phyloP scores from a whole-genome alignment of 1,140 invertebrate species.

The Sycobia sp. region DNA sequence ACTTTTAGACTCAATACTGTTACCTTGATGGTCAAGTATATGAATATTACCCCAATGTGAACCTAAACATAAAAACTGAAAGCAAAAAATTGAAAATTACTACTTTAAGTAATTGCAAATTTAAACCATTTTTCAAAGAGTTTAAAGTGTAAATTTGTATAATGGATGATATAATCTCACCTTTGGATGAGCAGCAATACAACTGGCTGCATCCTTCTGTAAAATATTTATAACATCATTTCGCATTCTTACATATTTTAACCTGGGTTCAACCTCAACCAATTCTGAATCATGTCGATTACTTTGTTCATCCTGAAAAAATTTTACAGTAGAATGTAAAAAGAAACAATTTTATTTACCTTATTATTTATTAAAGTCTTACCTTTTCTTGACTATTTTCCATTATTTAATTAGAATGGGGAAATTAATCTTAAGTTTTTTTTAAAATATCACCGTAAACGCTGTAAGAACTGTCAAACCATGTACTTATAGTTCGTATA shows the following conservation, averaged over 20 bases:
- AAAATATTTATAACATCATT: slow-evolving; percentile 89
- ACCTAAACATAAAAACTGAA: slow-evolving; percentile 88
- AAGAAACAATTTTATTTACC: not conserved
- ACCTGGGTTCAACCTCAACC: slow-evolving; percentile 84
- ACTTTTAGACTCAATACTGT: slow-evolving; percentile 72
- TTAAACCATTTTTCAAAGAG: slow-evolving; percentile 2
- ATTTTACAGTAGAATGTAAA: not conserved
- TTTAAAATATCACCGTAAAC: not conserved
- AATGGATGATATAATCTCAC: slow-evolving; percentile 59
- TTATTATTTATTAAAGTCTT: not conserved
- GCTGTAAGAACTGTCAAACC: too few relatives aligned
- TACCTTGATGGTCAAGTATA: slow-evolving; percentile 91
- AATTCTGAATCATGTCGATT: slow-evolving; percentile 60
- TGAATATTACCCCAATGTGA: slow-evolving; percentile 90
- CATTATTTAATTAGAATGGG: slow-evolving; percentile 11
- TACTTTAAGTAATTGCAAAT: slow-evolving; percentile 5
- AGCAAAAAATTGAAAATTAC: slow-evolving; percentile 33
- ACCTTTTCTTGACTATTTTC: slow-evolving; percentile 22
- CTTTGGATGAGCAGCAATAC: slow-evolving; percentile 90
- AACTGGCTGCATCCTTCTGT: slow-evolving; percentile 86
- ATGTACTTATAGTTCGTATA: too few relatives aligned
- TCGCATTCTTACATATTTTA: slow-evolving; percentile 87
- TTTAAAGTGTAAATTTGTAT: not conserved
- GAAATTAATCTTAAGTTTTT: slow-evolving; percentile 26
- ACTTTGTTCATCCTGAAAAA: slow-evolving; percentile 42